A percentile compares a stretch with the other conserved stretches of the same genome.
These are phyloP conservation scores for Eumacrocentrus americanus DNA, from an alignment of 2,888 invertebrate genomes.

Conservation along the genomic window DNA sequence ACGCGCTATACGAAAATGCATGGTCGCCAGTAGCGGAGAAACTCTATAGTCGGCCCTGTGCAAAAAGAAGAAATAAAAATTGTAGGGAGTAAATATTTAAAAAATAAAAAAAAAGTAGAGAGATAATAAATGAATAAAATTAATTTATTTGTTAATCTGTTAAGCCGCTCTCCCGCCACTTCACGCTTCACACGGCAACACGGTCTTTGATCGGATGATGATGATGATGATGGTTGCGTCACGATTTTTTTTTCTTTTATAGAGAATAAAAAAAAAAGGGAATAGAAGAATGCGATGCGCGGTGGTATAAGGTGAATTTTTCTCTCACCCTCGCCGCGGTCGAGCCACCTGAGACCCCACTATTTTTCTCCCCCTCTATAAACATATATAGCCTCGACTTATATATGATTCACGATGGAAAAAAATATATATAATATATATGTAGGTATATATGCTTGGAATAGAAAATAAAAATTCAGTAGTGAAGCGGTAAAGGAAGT, in stretches of 20 bases:
- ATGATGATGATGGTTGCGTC: no score
- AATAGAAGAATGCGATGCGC: slow-evolving; percentile 37
- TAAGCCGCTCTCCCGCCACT: no score
- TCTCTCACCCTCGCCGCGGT: slow-evolving; percentile 39
- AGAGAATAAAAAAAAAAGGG: slow-evolving; percentile 1
- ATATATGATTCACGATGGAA: not conserved
- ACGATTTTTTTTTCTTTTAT: not conserved
- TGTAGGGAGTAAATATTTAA: not conserved
- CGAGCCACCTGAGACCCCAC: slow-evolving; percentile 15
- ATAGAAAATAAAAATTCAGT: no score
- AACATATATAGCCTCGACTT: no score
- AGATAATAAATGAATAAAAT: no score
- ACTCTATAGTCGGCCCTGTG: slow-evolving; percentile 18
- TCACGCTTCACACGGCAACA: no score
- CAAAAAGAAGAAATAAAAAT: slow-evolving; percentile 15
- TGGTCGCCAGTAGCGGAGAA: slow-evolving; percentile 21
- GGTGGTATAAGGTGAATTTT: slow-evolving; percentile 48
- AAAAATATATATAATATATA: no score
- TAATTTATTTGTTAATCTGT: no score
- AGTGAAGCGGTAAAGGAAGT: no score
- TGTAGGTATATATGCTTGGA: no score
- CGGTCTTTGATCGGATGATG: no score
- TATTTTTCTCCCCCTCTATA: not conserved
- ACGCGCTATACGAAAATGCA: slow-evolving; percentile 17
- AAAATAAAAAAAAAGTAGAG: no score